phyloP scores from a whole-genome alignment of 2,888 invertebrate genomes.

The Scaptomyza cyrtandrae region DNA sequence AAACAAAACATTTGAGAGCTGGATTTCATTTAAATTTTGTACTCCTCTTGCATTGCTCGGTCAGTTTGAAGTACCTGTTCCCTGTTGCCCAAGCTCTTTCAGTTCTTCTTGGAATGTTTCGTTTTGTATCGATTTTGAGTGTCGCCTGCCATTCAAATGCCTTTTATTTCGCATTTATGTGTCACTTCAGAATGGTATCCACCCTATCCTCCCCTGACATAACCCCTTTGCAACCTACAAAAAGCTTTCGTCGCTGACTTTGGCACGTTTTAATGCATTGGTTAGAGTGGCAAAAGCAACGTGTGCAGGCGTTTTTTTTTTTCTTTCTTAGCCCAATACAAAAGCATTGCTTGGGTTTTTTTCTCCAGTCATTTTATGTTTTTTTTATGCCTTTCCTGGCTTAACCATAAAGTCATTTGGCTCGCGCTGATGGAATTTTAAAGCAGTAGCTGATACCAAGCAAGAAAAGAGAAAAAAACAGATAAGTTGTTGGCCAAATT shows the following conservation, averaged over 20 bases:
- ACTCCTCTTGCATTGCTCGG: conserved; percentile 22
- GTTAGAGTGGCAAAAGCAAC: conserved; percentile 22
- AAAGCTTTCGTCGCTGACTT: conserved; percentile 45
- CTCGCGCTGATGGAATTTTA: conserved; percentile 68
- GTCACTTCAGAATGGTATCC: conserved; percentile 38
- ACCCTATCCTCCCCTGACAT: conserved; percentile 1
- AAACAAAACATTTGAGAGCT: conserved; percentile 50
- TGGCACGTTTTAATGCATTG: conserved; percentile 76
- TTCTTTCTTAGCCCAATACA: conserved; percentile 38
- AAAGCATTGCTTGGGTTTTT: conserved; percentile 43
- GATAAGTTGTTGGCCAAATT: conserved; percentile 47
- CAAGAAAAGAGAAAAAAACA: conserved; percentile 15
- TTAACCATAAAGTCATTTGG: conserved; percentile 63
- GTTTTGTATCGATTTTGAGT: conserved; percentile 78
- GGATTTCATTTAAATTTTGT: conserved; percentile 64
- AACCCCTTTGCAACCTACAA: conserved; percentile 2
- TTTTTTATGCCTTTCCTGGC: conserved; percentile 33
- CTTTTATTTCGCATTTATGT: conserved; percentile 79
- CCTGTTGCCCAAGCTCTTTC: neutral
- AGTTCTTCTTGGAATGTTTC: conserved; percentile 18
- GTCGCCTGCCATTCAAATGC: conserved; percentile 79
- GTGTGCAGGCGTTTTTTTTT: conserved; percentile 44
- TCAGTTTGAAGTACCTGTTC: neutral
- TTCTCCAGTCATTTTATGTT: conserved; percentile 9
- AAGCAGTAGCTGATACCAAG: conserved; percentile 31